Evolutionary conservation across 2,888 invertebrate genomes (phyloP).

Genomic region (Euproctis similis): DNA sequence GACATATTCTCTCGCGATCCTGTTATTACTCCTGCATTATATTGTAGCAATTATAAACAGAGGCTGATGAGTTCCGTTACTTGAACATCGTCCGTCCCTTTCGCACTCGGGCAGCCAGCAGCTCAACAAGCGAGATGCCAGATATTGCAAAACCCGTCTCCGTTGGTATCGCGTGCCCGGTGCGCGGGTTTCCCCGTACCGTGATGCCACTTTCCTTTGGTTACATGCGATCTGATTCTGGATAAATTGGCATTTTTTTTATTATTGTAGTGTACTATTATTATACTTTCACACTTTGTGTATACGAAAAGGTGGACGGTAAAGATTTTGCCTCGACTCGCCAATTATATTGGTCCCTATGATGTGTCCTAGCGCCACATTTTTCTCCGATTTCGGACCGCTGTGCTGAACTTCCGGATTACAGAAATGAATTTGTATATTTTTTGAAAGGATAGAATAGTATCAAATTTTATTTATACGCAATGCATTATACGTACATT

Average conservation of each 20-base stretch:
- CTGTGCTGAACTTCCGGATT: too few relatives aligned
- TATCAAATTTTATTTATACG: too few relatives aligned
- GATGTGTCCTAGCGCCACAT: too few relatives aligned
- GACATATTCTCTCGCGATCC: conserved; percentile 35
- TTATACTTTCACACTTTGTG: neutral
- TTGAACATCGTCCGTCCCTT: conserved; percentile 21
- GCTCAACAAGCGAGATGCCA: conserved; percentile 27
- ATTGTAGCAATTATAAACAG: conserved; percentile 59
- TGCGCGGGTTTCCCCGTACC: conserved; percentile 48
- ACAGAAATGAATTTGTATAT: too few relatives aligned
- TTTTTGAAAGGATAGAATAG: too few relatives aligned
- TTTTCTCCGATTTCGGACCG: too few relatives aligned
- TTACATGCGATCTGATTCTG: conserved; percentile 26
- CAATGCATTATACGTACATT: too few relatives aligned
- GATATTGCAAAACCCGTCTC: conserved; percentile 37
- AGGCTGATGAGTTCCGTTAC: conserved; percentile 58
- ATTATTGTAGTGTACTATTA: neutral
- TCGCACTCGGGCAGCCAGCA: conserved; percentile 17
- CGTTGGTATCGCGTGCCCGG: conserved; percentile 34
- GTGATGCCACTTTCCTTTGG: conserved; percentile 42
- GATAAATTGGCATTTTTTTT: conserved; percentile 14
- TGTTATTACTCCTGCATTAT: conserved; percentile 47
- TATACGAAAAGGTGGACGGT: too few relatives aligned
- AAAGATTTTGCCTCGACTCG: too few relatives aligned
- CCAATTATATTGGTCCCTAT: too few relatives aligned